phyloP scores from a whole-genome alignment of 2,888 invertebrate species.

The Glaucopsyche alexis region DNA sequence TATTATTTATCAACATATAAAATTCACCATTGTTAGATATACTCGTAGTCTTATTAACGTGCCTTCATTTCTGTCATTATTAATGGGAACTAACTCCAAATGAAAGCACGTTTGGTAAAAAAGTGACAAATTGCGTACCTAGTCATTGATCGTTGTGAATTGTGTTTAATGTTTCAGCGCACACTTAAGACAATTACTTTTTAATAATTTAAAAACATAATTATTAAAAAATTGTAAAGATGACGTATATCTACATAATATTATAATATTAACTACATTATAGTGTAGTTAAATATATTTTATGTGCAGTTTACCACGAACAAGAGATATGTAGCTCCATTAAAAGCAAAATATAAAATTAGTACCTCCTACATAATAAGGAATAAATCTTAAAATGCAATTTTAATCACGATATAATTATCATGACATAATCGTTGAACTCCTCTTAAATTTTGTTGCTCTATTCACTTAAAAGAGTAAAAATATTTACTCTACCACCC shows the following conservation, averaged over 20 bases:
- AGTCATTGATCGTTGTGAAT: slow-evolving; percentile 40
- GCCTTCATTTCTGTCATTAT: slow-evolving; percentile 43
- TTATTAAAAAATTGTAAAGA: background rate
- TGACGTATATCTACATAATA: too few relatives aligned
- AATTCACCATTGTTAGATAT: background rate
- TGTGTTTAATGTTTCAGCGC: background rate
- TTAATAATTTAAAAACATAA: background rate
- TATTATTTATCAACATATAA: background rate
- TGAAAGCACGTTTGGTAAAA: slow-evolving; percentile 42
- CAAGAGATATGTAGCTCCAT: too few relatives aligned
- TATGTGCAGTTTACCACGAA: too few relatives aligned
- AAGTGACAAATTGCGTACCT: slow-evolving; percentile 48
- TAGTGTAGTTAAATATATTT: too few relatives aligned
- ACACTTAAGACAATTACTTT: slow-evolving; percentile 1
- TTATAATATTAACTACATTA: too few relatives aligned
- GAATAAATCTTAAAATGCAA: background rate
- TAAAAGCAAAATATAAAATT: background rate
- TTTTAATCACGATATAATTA: background rate
- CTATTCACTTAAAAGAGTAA: background rate
- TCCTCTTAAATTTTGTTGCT: background rate
- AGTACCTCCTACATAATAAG: background rate
- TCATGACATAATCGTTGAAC: background rate
- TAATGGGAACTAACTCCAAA: slow-evolving; percentile 44
- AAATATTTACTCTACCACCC: background rate
- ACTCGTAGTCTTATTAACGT: slow-evolving; percentile 26